Evolutionary conservation across 2,888 invertebrate species (phyloP).

Genomic region (Euspilapteryx auroguttella): DNA sequence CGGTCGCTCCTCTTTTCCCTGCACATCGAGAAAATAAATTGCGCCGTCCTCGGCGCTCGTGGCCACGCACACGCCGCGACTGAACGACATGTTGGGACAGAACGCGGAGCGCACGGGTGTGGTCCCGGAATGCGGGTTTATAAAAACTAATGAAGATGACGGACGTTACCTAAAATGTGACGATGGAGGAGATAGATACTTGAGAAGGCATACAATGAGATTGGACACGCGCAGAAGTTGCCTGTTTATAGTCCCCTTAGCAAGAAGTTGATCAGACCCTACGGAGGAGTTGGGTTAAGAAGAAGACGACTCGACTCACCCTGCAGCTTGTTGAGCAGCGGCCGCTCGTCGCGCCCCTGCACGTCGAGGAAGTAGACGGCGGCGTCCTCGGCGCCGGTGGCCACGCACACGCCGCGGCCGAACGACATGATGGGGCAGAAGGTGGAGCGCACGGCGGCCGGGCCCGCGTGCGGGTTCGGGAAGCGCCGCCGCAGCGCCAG

Average conservation of each 20-base stretch:
- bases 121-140: too few relatives aligned
- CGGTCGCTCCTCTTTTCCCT: constrained; percentile 55
- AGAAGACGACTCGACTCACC: too few relatives aligned
- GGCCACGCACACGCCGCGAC: constrained; percentile 80
- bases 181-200: too few relatives aligned
- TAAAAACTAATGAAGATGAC: too few relatives aligned
- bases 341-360: constrained; percentile 57
- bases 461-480: constrained; percentile 62
- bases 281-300: too few relatives aligned
- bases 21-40: constrained; percentile 78
- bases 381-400: constrained; percentile 78
- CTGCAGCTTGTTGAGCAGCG: constrained; percentile 63
- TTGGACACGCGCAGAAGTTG: too few relatives aligned
- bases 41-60: constrained; percentile 79
- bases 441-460: constrained; percentile 69
- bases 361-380: constrained; percentile 79
- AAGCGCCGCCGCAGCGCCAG: constrained; percentile 68
- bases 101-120: constrained; percentile 77
- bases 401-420: constrained; percentile 78
- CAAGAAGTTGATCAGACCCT: too few relatives aligned
- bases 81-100: constrained; percentile 83
- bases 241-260: too few relatives aligned
- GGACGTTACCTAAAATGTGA: too few relatives aligned
- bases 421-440: constrained; percentile 88
- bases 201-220: too few relatives aligned